Conservation (phyloP, 2,888 invertebrate species). For the Yponomeuta evonymella region DNA sequence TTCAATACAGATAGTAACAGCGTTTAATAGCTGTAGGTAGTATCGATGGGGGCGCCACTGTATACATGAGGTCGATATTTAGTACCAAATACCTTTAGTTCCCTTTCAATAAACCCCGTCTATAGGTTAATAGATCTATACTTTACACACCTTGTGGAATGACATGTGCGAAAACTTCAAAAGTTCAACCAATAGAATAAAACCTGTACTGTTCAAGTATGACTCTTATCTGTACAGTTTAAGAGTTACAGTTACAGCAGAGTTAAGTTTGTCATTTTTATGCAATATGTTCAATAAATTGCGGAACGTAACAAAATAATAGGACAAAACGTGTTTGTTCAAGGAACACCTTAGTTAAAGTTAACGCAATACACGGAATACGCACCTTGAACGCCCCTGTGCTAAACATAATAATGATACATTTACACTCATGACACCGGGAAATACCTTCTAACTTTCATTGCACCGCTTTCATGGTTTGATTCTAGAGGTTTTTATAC, state of each 20-base stretch:
- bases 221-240: neutral
- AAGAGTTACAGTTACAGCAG: neutral
- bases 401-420: neutral
- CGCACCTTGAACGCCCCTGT: neutral
- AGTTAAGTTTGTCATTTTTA: constrained; percentile 3
- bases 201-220: neutral
- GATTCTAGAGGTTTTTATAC: no score
- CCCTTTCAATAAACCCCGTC: no score
- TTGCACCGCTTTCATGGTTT: no score
- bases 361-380: neutral
- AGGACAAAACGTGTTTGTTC: constrained; percentile 23
- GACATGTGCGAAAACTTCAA: neutral
- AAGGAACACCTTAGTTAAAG: constrained; percentile 16
- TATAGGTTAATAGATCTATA: no score
- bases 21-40: no score
- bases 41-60: no score
- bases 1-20: neutral
- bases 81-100: no score
- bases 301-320: constrained; percentile 34
- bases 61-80: no score
- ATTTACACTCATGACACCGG: no score
- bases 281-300: constrained; percentile 53
- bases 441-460: no score
- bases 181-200: neutral
- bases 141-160: neutral